Base-by-base conservation (phyloP, 2,113 vertebrate species). In the Saguinus midas region DNA sequence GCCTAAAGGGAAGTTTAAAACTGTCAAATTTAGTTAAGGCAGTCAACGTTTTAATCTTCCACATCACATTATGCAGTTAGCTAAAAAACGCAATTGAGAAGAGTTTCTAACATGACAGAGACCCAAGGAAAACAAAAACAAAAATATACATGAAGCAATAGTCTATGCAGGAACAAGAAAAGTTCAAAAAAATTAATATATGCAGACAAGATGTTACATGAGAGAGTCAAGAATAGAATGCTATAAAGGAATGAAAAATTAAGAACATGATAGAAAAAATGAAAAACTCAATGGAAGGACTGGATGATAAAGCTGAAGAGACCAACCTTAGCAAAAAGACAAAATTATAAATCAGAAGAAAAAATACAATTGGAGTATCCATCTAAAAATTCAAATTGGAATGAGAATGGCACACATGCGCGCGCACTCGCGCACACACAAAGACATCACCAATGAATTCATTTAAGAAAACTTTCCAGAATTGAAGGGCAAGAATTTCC, bases 1-100 rank as follows among this genome's bases (percentile, higher is more conserved):
- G 1, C 48, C 35, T 61, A 87, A 21, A 92, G 23, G 35, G 16
- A 91, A 96, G 21, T 80, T 97, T 43, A 45, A 76, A 45, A 76
- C 40, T 76, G 43, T 43, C 43, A 20, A 87, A 87, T 57, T 87
- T 68, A n/a, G 61, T 32, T 64, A 92, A 64, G 93, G 16, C 35
- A 80, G 70, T 68, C 7, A 87, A 81, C 32, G 75, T 91, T 66
- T 76, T 52, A 93, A 68, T 93, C 23, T 87, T 84, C 58, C 45
- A 92, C 50, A 93, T 95, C 75, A 75, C 45, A 92, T 64, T 80
- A 83, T 90, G n/a, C 9, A 90, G 10, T 76, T 68, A 95, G 18
- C 10, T 17, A 79, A 96, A 6, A 7, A 94, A 83, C 3, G 27
- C n/a, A 93, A 89, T 6, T 35, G 35, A 86, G n/a, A 78, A 58